Evolutionary conservation across 2,888 invertebrate genomes (phyloP).

Genomic region (Tetragonula carbonaria): DNA sequence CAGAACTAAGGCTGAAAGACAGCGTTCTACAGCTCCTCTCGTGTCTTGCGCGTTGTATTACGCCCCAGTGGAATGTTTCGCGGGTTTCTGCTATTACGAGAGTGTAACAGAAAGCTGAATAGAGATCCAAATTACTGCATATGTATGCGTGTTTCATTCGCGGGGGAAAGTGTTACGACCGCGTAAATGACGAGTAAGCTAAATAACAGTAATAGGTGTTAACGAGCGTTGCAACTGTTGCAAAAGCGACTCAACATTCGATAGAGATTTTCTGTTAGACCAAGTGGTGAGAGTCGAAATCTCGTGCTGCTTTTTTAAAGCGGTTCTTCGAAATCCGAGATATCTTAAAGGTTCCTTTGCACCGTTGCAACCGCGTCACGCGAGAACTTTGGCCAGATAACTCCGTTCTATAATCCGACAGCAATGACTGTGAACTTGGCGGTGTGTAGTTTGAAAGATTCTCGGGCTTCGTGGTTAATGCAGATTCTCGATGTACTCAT

Average conservation of each 20-base stretch:
- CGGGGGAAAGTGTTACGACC: neutral
- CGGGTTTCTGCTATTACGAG: constrained; percentile 9
- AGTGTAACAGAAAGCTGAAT: neutral
- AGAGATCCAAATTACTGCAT: constrained; percentile 9
- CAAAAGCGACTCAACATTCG: constrained; percentile 3
- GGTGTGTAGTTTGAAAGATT: neutral
- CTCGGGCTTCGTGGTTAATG: neutral
- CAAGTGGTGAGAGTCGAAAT: constrained; percentile 10
- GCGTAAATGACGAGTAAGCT: neutral
- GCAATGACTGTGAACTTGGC: neutral
- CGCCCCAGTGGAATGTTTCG: constrained; percentile 24
- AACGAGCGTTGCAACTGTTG: constrained; percentile 22
- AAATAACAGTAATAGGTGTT: constrained; percentile 29
- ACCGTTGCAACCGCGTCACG: neutral
- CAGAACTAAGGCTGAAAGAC: constrained; percentile 24
- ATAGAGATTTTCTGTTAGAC: neutral
- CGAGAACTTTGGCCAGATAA: neutral
- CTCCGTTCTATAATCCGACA: neutral
- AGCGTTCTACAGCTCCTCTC: constrained; percentile 3
- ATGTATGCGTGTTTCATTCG: neutral
- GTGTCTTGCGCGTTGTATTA: constrained; percentile 38
- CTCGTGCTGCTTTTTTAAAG: constrained; percentile 9
- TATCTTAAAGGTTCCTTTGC: neutral
- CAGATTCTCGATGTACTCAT: neutral
- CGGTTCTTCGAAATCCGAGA: neutral